A percentile compares a stretch with the other conserved stretches of the same genome.
Conservation (phyloP, 2,888 invertebrate genomes). For the Spisula subtruncata region DNA sequence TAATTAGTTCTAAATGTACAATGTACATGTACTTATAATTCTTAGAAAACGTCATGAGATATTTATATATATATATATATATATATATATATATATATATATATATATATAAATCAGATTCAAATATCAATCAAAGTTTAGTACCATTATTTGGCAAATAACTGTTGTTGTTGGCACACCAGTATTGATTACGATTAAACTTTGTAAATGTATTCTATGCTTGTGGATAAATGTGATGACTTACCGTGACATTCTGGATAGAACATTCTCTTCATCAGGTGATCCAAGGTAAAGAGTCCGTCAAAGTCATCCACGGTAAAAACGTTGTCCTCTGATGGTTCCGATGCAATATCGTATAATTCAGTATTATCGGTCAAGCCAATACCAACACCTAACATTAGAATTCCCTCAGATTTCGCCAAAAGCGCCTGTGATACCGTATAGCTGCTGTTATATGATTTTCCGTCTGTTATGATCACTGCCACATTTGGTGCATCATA, state of each 20-base stretch:
- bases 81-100: too few relatives aligned
- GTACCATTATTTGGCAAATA: too few relatives aligned
- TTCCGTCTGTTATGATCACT: conserved; percentile 49
- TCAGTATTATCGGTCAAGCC: conserved; percentile 32
- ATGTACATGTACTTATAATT: too few relatives aligned
- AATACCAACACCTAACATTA: conserved; percentile 40
- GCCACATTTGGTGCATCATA: conserved; percentile 45
- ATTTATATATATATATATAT: too few relatives aligned
- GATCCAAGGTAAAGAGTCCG: not conserved
- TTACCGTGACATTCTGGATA: conserved; percentile 30
- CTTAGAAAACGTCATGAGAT: too few relatives aligned
- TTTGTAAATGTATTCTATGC: too few relatives aligned
- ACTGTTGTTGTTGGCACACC: too few relatives aligned
- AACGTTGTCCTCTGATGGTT: conserved; percentile 26
- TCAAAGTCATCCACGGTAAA: conserved; percentile 34
- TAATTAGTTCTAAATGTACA: too few relatives aligned
- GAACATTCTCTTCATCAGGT: not conserved
- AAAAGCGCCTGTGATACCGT: conserved; percentile 32
- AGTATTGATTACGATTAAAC: too few relatives aligned
- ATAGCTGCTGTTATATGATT: conserved; percentile 27
- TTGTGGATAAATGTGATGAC: not conserved
- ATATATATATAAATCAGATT: too few relatives aligned
- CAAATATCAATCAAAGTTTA: too few relatives aligned
- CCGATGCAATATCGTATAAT: conserved; percentile 42
- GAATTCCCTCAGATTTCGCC: conserved; percentile 22